phyloP scores from a whole-genome alignment of 1,140 invertebrate species.

The Orchestia grillus region DNA sequence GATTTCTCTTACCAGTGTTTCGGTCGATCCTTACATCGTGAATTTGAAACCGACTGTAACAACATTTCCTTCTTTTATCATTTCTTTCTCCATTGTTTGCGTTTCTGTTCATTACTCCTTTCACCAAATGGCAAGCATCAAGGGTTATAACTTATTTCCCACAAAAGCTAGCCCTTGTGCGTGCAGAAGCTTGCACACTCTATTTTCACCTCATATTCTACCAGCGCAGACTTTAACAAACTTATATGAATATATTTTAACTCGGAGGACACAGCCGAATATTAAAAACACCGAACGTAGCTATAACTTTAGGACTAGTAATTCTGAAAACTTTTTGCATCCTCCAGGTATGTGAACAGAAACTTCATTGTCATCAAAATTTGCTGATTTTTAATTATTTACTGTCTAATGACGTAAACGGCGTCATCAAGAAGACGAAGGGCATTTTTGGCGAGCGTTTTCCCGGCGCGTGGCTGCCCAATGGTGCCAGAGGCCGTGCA shows the following conservation, averaged over 20 bases:
- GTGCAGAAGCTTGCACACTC: no score
- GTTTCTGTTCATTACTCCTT: no score
- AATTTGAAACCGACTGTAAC: no score
- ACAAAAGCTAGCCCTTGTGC: no score
- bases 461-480: not conserved
- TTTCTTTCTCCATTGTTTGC: no score
- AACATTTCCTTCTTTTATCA: no score
- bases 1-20: no score
- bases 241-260: not conserved
- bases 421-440: not conserved
- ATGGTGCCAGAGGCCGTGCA: not conserved
- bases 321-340: not conserved
- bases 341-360: not conserved
- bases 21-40: no score
- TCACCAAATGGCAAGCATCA: no score
- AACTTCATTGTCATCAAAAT: not conserved
- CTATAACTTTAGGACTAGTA: not conserved
- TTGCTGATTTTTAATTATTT: not conserved
- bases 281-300: not conserved
- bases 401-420: not conserved
- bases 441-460: not conserved
- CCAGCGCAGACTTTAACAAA: no score
- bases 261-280: not conserved
- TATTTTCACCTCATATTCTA: no score
- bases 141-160: no score